These are phyloP conservation scores for Tarsius wallacei DNA, from an alignment of 2,797 vertebrate genomes.

Conservation along the genomic window DNA sequence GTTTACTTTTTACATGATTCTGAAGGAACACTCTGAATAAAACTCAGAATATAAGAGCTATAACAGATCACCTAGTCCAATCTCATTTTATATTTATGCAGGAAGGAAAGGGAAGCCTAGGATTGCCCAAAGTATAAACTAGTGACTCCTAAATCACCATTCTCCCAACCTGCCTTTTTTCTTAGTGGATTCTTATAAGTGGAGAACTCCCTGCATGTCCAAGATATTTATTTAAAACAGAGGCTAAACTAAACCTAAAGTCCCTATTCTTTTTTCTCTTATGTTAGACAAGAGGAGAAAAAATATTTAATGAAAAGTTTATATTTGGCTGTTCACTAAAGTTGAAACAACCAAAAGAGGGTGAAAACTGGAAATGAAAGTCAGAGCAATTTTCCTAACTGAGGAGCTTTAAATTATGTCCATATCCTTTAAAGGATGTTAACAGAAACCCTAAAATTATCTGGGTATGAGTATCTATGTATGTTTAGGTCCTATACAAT, in stretches of 20 bases:
- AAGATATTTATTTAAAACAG: not conserved
- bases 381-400: not conserved
- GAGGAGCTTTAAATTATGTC: constrained; percentile 58
- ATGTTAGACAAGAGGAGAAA: constrained; percentile 9
- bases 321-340: constrained; percentile 34
- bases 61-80: not conserved
- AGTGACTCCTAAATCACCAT: not conserved
- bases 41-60: constrained; percentile 30
- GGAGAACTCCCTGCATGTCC: not conserved
- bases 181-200: not conserved
- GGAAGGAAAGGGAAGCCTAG: constrained; percentile 27
- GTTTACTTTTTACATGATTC: constrained; percentile 33
- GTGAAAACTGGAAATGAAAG: constrained; percentile 52
- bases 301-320: constrained; percentile 10
- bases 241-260: constrained; percentile 19
- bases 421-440: not conserved
- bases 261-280: not conserved
- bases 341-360: not conserved
- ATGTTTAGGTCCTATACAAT: not conserved
- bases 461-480: not conserved
- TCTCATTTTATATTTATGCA: constrained; percentile 51
- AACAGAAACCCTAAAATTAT: constrained; percentile 34
- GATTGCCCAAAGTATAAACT: constrained; percentile 4
- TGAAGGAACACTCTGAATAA: constrained; percentile 5
- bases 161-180: not conserved